These are phyloP conservation scores for Ceramica pisi DNA, from an alignment of 2,888 invertebrate species.

Conservation along the genomic window DNA sequence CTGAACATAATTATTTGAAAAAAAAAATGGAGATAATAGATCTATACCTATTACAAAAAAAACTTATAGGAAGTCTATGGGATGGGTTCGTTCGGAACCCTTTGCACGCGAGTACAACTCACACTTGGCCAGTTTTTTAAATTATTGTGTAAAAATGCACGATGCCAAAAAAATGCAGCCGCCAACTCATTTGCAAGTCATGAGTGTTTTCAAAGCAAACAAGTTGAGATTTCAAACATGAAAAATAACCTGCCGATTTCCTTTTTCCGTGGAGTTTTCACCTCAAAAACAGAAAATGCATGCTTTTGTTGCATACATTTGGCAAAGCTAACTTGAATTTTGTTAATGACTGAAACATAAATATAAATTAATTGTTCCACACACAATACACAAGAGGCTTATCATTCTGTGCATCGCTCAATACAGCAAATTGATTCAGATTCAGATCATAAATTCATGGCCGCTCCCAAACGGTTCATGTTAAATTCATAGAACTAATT, in stretches of 20 bases:
- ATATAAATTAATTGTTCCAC: slow-evolving; percentile 5
- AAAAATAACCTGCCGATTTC: slow-evolving; percentile 32
- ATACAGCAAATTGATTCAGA: slow-evolving; percentile 47
- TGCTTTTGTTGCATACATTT: neutral
- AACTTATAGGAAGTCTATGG: too few relatives aligned
- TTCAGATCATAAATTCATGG: slow-evolving; percentile 40
- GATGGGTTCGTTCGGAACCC: too few relatives aligned
- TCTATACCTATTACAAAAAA: too few relatives aligned
- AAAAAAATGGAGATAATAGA: too few relatives aligned
- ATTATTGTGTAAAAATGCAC: slow-evolving; percentile 15
- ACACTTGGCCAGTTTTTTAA: too few relatives aligned
- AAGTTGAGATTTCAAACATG: slow-evolving; percentile 41
- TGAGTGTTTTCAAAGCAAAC: slow-evolving; percentile 50
- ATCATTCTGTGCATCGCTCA: slow-evolving; percentile 8
- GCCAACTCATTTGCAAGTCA: slow-evolving; percentile 59
- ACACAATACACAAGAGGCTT: slow-evolving; percentile 14
- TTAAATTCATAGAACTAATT: slow-evolving; percentile 49
- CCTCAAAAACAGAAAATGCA: neutral
- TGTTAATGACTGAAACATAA: neutral
- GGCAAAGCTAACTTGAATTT: neutral
- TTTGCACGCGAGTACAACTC: too few relatives aligned
- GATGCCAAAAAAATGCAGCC: slow-evolving; percentile 44
- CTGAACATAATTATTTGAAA: too few relatives aligned
- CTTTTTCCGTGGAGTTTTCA: neutral
- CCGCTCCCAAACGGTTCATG: slow-evolving; percentile 37